phyloP scores from a whole-genome alignment of 1,140 invertebrate genomes.

The Ganaspis sp. region DNA sequence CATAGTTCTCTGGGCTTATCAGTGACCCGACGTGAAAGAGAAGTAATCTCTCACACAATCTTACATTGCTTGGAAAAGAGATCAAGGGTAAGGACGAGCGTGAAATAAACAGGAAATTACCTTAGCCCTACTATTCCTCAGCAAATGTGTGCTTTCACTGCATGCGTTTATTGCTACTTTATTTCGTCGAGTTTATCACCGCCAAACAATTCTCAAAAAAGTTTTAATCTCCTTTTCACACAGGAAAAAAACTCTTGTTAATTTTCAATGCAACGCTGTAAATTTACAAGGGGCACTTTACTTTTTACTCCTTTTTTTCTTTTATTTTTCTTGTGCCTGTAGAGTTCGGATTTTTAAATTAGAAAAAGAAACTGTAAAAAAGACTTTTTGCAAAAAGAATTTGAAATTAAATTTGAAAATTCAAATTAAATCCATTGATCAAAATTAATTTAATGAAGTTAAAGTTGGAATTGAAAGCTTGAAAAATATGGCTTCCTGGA shows the following conservation, averaged over 20 bases:
- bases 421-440: background rate
- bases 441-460: background rate
- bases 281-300: too few species aligned
- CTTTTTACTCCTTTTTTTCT: too few species aligned
- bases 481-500: background rate
- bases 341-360: too few species aligned
- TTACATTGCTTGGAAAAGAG: slow-evolving; percentile 24
- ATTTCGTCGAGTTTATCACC: background rate
- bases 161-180: background rate
- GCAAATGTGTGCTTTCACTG: too few species aligned
- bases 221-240: too few species aligned
- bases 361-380: too few species aligned
- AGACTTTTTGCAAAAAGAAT: too few species aligned
- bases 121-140: background rate
- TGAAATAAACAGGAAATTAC: slow-evolving; percentile 27
- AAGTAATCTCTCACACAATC: slow-evolving; percentile 21
- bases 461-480: background rate
- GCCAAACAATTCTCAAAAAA: too few species aligned
- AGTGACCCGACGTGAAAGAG: slow-evolving; percentile 2
- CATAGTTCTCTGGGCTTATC: slow-evolving; percentile 6
- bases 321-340: too few species aligned
- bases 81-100: slow-evolving; percentile 23
- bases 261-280: too few species aligned
- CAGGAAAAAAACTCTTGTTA: too few species aligned
- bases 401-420: too few species aligned